A percentile compares a stretch with the other conserved stretches of the same genome.
Conservation (phyloP, 2,113 vertebrate species). For the Dasyornis broadbenti region DNA sequence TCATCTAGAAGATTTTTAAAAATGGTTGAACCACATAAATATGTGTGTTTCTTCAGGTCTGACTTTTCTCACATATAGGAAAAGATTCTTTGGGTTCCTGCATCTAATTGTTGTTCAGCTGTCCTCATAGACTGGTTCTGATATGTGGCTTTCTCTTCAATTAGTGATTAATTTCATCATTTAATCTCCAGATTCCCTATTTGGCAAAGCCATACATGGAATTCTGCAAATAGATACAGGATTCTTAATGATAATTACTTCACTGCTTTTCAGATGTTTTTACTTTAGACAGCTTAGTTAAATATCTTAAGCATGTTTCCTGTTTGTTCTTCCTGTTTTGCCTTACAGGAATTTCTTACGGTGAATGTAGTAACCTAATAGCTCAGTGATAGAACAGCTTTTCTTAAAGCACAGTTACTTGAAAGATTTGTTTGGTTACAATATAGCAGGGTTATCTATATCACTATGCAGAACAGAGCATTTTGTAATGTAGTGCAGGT, state of each 20-base stretch:
- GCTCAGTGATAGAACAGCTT: not conserved
- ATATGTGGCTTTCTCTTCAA: not conserved
- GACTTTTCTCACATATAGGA: not conserved
- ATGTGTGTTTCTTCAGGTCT: not conserved
- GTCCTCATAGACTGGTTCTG: not conserved
- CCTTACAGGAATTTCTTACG: not conserved
- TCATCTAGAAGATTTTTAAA: not conserved
- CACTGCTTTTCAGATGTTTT: not conserved
- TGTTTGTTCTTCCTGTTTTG: not conserved
- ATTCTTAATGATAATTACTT: not conserved
- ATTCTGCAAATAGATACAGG: not conserved
- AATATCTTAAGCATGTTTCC: fast-evolving
- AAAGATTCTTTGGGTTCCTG: not conserved
- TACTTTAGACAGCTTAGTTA: not conserved
- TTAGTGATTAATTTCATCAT: not conserved
- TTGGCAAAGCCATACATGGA: not conserved
- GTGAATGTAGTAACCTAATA: not conserved
- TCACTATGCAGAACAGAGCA: not conserved
- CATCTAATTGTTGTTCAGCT: not conserved
- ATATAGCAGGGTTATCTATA: not conserved
- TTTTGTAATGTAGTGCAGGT: not conserved
- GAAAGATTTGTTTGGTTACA: not conserved
- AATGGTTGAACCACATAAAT: not conserved
- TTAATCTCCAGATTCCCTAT: not conserved
- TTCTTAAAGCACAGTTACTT: not conserved